Evolutionary conservation across 2,797 vertebrate genomes (phyloP).

Genomic region (Gymnothorax reevesii): DNA sequence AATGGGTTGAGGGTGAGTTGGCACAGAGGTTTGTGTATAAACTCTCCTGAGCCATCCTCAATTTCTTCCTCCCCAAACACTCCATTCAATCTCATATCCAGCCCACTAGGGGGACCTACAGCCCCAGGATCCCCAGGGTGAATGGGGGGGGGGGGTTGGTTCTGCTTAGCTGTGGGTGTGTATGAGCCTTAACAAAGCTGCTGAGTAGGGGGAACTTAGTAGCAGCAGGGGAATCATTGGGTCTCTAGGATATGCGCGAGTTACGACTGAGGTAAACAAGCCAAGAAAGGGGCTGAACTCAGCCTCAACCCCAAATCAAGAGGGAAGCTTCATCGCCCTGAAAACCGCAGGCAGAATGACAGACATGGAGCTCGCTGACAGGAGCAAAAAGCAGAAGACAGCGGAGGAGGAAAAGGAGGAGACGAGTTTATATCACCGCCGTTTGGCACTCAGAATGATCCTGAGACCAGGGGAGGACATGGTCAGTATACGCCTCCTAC

Average conservation of each 20-base stretch:
- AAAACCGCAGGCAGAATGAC: conserved; percentile 30
- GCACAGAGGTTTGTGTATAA: background rate
- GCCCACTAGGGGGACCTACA: background rate
- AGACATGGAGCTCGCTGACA: background rate
- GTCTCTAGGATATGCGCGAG: conserved; percentile 53
- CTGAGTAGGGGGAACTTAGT: conserved; percentile 34
- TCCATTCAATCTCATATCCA: background rate
- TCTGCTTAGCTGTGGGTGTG: background rate
- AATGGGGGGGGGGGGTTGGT: background rate
- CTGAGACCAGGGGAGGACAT: conserved; percentile 41
- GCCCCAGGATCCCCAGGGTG: background rate
- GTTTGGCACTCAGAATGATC: conserved; percentile 40
- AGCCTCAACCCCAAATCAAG: background rate
- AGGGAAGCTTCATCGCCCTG: background rate
- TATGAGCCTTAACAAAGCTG: conserved; percentile 14
- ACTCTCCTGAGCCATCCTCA: background rate
- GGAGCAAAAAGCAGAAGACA: conserved; percentile 31
- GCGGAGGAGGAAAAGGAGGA: conserved; percentile 45
- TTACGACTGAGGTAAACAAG: conserved; percentile 44
- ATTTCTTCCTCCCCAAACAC: background rate
- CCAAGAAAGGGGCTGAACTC: conserved; percentile 15
- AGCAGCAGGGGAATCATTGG: conserved; percentile 43
- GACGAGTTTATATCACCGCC: conserved; percentile 56
- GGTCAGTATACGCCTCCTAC: conserved; percentile 49
- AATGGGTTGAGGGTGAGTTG: background rate